These are phyloP conservation scores for Heliconius ismenius DNA, from an alignment of 2,888 invertebrate species.

Conservation along the genomic window DNA sequence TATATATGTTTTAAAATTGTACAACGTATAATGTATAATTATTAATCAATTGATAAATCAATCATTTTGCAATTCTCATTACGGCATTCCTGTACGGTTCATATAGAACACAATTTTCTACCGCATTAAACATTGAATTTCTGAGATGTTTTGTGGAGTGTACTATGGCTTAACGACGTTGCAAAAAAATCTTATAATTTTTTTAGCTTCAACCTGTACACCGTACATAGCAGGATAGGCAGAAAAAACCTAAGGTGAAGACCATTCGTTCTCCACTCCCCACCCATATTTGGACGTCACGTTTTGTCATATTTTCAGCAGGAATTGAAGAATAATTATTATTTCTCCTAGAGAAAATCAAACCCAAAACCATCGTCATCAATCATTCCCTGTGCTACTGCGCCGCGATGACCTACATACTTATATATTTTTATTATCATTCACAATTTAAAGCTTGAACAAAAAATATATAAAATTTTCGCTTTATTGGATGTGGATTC, in stretches of 20 bases:
- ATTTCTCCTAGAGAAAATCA: too few species aligned
- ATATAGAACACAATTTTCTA: conserved; percentile 16
- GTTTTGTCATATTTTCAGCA: too few species aligned
- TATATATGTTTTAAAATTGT: too few species aligned
- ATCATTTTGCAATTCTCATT: conserved; percentile 11
- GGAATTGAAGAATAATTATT: too few species aligned
- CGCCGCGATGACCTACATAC: too few species aligned
- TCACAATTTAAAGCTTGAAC: too few species aligned
- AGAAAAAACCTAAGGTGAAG: neutral
- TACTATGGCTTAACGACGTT: neutral
- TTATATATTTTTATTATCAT: too few species aligned
- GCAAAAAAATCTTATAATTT: rapidly evolving
- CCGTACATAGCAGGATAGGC: neutral
- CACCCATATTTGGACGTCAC: neutral
- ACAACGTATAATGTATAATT: too few species aligned
- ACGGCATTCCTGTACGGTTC: conserved; percentile 5
- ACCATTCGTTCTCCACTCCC: too few species aligned
- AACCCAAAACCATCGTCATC: too few species aligned
- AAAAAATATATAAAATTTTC: too few species aligned
- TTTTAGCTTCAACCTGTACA: neutral
- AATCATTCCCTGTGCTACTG: rapidly evolving
- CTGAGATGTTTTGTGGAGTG: neutral
- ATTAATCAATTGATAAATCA: neutral
- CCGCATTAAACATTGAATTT: neutral
- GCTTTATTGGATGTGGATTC: neutral